Evolutionary conservation across 37 sponge, comb jelly and placozoan species (phyloP).

Genomic region (Mnemiopsis leidyi): DNA sequence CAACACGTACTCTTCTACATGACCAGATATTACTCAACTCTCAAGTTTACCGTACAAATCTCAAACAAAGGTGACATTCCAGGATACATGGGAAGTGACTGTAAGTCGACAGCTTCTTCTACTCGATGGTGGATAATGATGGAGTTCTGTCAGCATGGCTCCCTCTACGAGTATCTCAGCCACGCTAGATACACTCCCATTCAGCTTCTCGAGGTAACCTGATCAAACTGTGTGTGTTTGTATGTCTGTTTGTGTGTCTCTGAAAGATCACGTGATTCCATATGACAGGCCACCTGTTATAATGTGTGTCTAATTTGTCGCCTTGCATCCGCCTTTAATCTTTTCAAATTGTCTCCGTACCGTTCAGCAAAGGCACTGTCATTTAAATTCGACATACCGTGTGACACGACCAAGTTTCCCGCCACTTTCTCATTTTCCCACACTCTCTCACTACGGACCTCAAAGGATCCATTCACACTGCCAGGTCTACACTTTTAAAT

Average conservation of each 20-base stretch:
- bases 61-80: too few species aligned
- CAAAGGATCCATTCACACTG: not conserved
- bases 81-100: constrained; percentile 66
- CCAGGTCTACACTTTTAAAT: not conserved
- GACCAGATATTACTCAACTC: too few species aligned
- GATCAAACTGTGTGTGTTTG: not conserved
- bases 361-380: not conserved
- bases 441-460: not conserved
- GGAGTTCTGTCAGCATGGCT: constrained; percentile 63
- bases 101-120: constrained; percentile 28
- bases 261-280: not conserved
- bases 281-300: not conserved
- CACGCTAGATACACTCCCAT: constrained; percentile 49
- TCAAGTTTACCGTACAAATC: too few species aligned
- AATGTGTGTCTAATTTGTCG: not conserved
- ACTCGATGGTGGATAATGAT: constrained; percentile 62
- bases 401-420: not conserved
- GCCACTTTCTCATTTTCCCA: not conserved
- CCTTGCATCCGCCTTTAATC: not conserved
- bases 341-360: not conserved
- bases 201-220: constrained; percentile 36
- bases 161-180: constrained; percentile 49
- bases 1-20: too few species aligned
- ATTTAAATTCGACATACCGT: not conserved
- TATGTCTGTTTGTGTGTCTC: too few species aligned